Conservation (phyloP, 2,888 invertebrate genomes). For the Eudemis profundana region DNA sequence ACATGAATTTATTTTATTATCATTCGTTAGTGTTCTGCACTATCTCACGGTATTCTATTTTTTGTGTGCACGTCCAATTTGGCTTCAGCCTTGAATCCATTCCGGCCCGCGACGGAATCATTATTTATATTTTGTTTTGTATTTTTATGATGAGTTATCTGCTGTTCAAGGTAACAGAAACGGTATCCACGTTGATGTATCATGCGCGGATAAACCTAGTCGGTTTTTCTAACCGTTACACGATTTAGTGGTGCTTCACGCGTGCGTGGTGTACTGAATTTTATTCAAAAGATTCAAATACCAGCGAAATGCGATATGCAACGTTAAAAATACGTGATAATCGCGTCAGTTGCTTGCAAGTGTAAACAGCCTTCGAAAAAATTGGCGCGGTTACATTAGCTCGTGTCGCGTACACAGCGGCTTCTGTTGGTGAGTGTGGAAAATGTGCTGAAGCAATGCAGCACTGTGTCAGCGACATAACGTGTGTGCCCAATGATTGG, state of each 20-base stretch:
- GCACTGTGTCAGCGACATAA: constrained; percentile 63
- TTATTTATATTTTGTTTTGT: constrained; percentile 31
- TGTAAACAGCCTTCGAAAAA: constrained; percentile 47
- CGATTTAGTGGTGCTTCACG: not conserved
- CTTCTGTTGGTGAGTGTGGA: constrained; percentile 49
- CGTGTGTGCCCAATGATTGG: constrained; percentile 74
- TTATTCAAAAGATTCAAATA: constrained; percentile 59
- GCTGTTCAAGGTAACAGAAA: constrained; percentile 4
- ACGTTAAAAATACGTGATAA: constrained; percentile 73
- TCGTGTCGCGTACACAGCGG: constrained; percentile 61
- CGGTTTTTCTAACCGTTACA: constrained; percentile 1
- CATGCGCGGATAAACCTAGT: not conserved
- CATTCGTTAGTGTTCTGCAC: not conserved
- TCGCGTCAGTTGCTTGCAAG: constrained; percentile 60
- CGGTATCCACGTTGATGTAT: constrained; percentile 15
- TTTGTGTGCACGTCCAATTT: constrained; percentile 18
- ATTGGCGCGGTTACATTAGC: constrained; percentile 50
- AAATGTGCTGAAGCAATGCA: constrained; percentile 55
- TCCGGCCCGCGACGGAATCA: constrained; percentile 24
- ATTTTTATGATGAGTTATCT: constrained; percentile 27
- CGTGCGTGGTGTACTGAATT: constrained; percentile 32
- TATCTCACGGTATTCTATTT: constrained; percentile 13
- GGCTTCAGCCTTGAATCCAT: constrained; percentile 29
- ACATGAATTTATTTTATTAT: not conserved
- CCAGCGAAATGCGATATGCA: constrained; percentile 68